A percentile compares a stretch with the other conserved stretches of the same genome.
Conservation (phyloP, 2,113 vertebrate genomes). For the Erythrolamprus reginae region DNA sequence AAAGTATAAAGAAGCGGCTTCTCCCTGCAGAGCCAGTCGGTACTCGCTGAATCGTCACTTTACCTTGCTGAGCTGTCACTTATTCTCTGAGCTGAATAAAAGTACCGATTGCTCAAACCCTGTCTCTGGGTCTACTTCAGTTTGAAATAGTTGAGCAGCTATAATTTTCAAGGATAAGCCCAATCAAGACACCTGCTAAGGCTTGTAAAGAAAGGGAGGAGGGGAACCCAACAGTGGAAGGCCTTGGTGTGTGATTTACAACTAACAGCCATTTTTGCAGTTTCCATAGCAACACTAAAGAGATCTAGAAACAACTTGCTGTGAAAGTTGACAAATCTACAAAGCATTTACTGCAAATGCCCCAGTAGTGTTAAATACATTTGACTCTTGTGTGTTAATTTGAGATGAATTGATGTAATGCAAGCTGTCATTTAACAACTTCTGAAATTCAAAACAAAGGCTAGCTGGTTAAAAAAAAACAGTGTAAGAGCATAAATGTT, state of each 20-base stretch:
- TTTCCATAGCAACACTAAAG: constrained; percentile 39
- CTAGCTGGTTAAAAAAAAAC: not conserved
- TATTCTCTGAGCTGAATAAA: no score
- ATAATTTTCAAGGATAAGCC: constrained; percentile 8
- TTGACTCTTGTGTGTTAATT: constrained; percentile 16
- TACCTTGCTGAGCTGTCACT: no score
- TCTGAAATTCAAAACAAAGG: not conserved
- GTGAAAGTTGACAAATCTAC: constrained; percentile 17
- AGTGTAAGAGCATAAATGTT: not conserved
- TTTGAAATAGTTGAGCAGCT: not conserved
- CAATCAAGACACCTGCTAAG: not conserved
- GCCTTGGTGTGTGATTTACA: constrained; percentile 12
- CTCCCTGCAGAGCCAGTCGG: no score
- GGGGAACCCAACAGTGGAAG: not conserved
- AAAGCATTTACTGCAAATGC: constrained; percentile 20
- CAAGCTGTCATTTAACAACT: constrained; percentile 7
- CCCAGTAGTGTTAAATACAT: not conserved
- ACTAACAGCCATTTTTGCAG: constrained; percentile 33
- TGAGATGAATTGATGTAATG: constrained; percentile 8
- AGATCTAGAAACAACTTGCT: constrained; percentile 25
- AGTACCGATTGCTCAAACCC: no score
- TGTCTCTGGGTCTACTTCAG: no score
- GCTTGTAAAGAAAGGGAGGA: not conserved
- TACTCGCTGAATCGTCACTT: no score
- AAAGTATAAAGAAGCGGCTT: no score